Evolutionary conservation across 1,140 invertebrate species (phyloP), one percentile per base, ranked within the genome.

Genomic region (Laupala kohalensis): DNA sequence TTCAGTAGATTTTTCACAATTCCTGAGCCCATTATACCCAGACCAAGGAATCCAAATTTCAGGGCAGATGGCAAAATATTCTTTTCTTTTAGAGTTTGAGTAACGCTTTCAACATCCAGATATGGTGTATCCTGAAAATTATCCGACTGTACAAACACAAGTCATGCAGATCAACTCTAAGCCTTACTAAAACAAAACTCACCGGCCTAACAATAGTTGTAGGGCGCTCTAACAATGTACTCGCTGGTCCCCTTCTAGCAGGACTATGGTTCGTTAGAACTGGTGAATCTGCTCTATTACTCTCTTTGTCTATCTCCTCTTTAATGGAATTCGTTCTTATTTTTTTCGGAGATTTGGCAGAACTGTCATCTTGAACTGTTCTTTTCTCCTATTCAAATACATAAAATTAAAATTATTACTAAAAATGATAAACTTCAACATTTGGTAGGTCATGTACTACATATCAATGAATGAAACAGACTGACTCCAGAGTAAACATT

Each of bases 21-120:
- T 24, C 94, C 93, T 64, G 91, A 90, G n/a, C 96, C 96, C 92
- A 98, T 98, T 76, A 94, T 95, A 63, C 96, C 95, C 9, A 98
- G 85, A 0, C 96, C 96, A 37, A 98, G 86, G 80, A 98, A 98
- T 15, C 96, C 96, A 79, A 98, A 96, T 77, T 90, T 94, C 78
- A 94, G 87, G 71, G 86, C 86, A 13, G 94, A 95, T 2, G 95
- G 90, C 70, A 88, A 86, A 72, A 97, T 95, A 73, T 94, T 92
- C 79, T 94, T 95, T 72, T 92, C 89, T 77, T 91, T 90, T 5
- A 94, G 80, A 0, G 90, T 90, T 75, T 93, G 88, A 0, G 92
- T 91, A 1, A 93, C 85, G 30, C 86, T 88, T 78, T 87, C 87
- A 70, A 95, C 84, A 78, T 95, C 92, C 25, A 95, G 78, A 0